These are phyloP conservation scores for Sparidentex hasta DNA, from an alignment of 2,797 vertebrate species.

Conservation along the genomic window DNA sequence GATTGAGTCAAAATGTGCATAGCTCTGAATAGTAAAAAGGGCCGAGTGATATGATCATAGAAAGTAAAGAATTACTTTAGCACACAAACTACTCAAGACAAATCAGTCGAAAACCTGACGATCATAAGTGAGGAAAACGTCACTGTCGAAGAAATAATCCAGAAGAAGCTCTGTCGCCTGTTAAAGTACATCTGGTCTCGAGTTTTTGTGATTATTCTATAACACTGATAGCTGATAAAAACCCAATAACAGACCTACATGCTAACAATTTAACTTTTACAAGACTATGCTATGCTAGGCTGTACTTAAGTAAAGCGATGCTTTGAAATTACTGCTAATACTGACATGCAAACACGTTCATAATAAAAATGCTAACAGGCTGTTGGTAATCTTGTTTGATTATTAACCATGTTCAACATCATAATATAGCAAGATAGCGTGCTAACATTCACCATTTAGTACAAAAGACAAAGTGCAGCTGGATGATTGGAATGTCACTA, in stretches of 20 bases:
- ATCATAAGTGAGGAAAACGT: no score
- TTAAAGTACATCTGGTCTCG: neutral
- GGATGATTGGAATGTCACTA: neutral
- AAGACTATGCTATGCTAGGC: neutral
- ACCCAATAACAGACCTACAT: neutral
- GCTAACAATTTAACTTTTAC: no score
- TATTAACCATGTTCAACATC: neutral
- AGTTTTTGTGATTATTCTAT: neutral
- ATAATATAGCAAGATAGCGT: neutral
- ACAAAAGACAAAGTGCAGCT: neutral
- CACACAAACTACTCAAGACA: no score
- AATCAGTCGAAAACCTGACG: no score
- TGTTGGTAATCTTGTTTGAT: no score
- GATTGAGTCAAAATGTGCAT: neutral
- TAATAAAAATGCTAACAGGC: neutral
- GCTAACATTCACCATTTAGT: neutral
- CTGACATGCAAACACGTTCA: neutral
- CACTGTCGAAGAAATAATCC: neutral
- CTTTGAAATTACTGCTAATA: neutral
- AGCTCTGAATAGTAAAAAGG: neutral
- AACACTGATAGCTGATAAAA: neutral
- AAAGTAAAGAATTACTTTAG: neutral
- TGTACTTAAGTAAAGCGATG: neutral
- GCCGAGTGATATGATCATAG: neutral
- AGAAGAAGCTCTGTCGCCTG: neutral